Evolutionary conservation across 2,797 vertebrate genomes (phyloP).

Genomic region (Sciurus carolinensis): DNA sequence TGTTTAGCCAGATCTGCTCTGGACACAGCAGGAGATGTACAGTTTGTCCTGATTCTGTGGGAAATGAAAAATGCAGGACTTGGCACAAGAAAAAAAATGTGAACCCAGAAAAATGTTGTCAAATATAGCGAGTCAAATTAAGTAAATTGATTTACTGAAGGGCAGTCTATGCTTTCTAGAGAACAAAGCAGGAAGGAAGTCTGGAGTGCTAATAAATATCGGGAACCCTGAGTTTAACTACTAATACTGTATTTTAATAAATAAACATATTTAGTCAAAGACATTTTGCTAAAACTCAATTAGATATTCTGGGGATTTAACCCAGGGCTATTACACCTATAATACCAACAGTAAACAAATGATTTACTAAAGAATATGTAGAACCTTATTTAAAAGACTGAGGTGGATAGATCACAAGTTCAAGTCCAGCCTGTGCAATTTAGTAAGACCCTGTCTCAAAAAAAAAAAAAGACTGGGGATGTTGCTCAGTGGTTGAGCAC

Average conservation of each 20-base stretch:
- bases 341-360: no score
- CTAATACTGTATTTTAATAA: slow-evolving; percentile 63
- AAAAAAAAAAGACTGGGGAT: no score
- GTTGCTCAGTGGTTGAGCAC: no score
- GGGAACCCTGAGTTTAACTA: slow-evolving; percentile 58
- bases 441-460: no score
- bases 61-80: slow-evolving; percentile 87
- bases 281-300: slow-evolving; percentile 50
- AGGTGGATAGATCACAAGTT: no score
- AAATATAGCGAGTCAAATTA: slow-evolving; percentile 84
- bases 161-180: slow-evolving; percentile 81
- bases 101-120: slow-evolving; percentile 85
- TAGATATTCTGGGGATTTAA: background rate
- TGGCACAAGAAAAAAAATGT: slow-evolving; percentile 86
- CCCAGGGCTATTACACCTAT: no score
- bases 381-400: no score
- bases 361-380: no score
- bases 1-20: slow-evolving; percentile 86
- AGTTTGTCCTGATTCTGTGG: slow-evolving; percentile 89
- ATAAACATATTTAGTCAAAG: slow-evolving; percentile 53
- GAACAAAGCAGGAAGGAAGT: slow-evolving; percentile 72
- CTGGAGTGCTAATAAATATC: slow-evolving; percentile 58
- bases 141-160: slow-evolving; percentile 83
- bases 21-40: slow-evolving; percentile 87
- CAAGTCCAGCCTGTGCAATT: no score